Conservation (phyloP, 2,113 vertebrate species). For the Callocephalon fimbriatum region DNA sequence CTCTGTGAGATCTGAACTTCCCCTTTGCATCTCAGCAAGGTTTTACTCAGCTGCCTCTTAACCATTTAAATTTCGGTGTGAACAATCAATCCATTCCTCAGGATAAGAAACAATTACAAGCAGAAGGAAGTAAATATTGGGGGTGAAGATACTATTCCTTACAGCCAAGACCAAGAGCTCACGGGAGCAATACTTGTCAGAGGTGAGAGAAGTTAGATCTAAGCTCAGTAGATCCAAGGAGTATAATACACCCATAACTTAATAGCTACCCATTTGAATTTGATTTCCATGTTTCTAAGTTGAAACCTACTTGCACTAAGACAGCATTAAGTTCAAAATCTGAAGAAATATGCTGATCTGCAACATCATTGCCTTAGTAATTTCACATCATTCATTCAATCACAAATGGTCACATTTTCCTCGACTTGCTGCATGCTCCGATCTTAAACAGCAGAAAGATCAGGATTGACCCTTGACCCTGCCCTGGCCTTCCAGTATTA, state of each 20-base stretch:
- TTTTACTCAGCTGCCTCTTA: neutral
- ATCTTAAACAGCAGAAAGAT: neutral
- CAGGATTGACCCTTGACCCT: neutral
- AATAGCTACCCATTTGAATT: neutral
- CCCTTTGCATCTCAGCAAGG: neutral
- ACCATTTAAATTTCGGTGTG: neutral
- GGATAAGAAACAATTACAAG: neutral
- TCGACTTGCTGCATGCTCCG: neutral
- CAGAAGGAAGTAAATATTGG: neutral
- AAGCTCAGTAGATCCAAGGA: neutral
- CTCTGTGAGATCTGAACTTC: neutral
- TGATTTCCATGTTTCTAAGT: neutral
- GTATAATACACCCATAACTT: neutral
- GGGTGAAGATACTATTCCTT: neutral
- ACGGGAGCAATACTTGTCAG: fast-evolving
- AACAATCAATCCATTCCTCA: neutral
- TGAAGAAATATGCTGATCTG: neutral
- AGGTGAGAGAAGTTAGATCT: neutral
- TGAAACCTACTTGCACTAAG: neutral
- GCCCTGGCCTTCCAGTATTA: neutral
- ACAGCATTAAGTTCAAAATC: neutral
- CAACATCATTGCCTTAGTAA: neutral
- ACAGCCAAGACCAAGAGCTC: neutral
- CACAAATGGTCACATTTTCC: neutral
- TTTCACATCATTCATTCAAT: neutral